Base-by-base conservation (phyloP, 2,113 vertebrate genomes). In the Archocentrus centrarchus region DNA sequence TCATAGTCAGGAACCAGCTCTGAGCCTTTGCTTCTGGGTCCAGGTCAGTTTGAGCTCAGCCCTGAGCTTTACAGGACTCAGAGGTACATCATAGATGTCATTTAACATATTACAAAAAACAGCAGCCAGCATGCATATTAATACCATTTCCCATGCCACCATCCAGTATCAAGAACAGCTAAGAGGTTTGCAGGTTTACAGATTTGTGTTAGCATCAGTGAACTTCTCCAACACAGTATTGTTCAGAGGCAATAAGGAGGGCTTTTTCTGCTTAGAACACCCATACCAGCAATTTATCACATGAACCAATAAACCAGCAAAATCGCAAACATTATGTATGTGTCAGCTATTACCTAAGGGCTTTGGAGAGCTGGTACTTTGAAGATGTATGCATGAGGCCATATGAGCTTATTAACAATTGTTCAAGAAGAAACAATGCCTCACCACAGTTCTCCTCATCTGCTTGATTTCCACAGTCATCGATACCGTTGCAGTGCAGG, bases 391-490 rank as follows among this genome's bases (percentile, higher is more conserved):
- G 17, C 27, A 55, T 20, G 4, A 64, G 17, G 44, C 18, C 4
- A 41, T 63, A 57, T 18, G 1, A 1, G 7, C 27, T 24, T 32
- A 32, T 53, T 24, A 39, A 11, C 6, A 55, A 27, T 2, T 20
- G 13, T 3, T 61, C 6, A 41, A 77, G 32, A 14, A 10, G 44
- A 75, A 55, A 70, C 32, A 58, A 14, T 22, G n/a, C 96, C 97
- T 22, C 93, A 99, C 98, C 98, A 10, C 98, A 99, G 94, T 97
- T 96, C 50, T 99, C 97, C 93, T 99, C 98, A 0, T 99, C 98
- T 0, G 97, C 97, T 6, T 76, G 93, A 77, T 99, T 99, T n/a
- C 96, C 97, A 8, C 98, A 99, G 95, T 99, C 97, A 11, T 99
- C 96, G 66, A 97, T 96, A 1, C 98, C 97, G 0, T 99, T 98